Evolutionary conservation across 2,113 vertebrate species (phyloP).

Genomic region (Hyperopisus bebe): DNA sequence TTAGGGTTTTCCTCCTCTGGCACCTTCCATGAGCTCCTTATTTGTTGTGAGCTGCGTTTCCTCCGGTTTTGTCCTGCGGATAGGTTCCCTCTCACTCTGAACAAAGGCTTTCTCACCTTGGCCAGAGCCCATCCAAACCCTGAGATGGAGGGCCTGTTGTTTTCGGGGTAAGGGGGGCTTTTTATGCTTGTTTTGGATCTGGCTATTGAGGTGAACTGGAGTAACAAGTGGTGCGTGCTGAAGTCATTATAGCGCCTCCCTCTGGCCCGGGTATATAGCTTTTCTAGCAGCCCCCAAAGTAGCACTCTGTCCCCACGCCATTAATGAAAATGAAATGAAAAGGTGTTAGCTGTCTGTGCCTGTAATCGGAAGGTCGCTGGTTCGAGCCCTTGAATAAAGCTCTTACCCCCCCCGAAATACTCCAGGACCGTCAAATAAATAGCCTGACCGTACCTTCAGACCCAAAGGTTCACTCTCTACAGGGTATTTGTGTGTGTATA

Average conservation of each 20-base stretch:
- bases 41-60: not conserved
- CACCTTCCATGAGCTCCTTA: not conserved
- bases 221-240: not conserved
- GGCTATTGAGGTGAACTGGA: not conserved
- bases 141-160: not conserved
- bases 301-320: not conserved
- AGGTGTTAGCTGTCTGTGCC: not conserved
- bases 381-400: not conserved
- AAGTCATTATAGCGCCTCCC: not conserved
- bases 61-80: not conserved
- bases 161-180: not conserved
- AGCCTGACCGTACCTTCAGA: not conserved
- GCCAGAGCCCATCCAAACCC: not conserved
- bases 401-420: not conserved
- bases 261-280: not conserved
- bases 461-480: constrained; percentile 34
- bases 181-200: not conserved
- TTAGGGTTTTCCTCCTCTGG: not conserved
- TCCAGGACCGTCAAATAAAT: not conserved
- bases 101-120: not conserved
- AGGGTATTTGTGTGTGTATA: constrained; percentile 26
- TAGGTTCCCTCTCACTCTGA: not conserved
- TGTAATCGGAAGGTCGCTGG: not conserved
- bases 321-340: not conserved
- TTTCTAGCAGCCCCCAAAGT: not conserved